Base-by-base conservation (phyloP, 2,113 vertebrate species). In the Chloropsis hardwickii region DNA sequence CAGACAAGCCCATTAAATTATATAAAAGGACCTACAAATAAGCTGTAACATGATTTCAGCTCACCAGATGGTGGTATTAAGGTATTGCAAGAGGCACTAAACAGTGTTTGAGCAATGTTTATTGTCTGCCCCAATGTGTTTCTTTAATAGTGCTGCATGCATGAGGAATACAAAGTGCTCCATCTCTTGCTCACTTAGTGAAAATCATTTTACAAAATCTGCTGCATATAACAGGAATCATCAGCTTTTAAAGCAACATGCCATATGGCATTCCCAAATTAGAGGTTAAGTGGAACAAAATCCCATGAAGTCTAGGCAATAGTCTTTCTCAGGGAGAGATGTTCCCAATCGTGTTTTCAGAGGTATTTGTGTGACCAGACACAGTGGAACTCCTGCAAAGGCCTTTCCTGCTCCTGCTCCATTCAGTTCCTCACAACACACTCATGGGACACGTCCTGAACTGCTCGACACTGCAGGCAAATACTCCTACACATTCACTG, bases 51-150 rank as follows among this genome's bases (percentile, higher is more conserved):
- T 35, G 23, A 85, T 90, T 96, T 82, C 79, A 58, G 54, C 79
- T 93, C 67, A 86, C 81, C 93, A 95, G 84, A 88, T 73, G 42
- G 81, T 95, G 62, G 35, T 92, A 95, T 85, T 95, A 91, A 95
- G 89, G 78, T 87, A 87, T 47, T 70, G 50, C 53, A 92, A 62
- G 74, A 92, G 85, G 19, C n/a, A 57, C 29, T 65, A 66, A 66
- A 35, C 62, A 58, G 61, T 18, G 9, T 73, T 84, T 86, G 60
- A 84, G 60, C 73, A 72, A 71, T 45, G 53, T 81, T 94, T 94
- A 79, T 72, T 90, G 64, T 71, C 70, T 92, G 50, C 60, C 72
- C 39, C 57, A 87, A 23, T 84, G n/a, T 61, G 54, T 91, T 95
- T 73, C 65, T 90, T 89, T 64, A 81, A 40, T 93, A 89, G 57